These are phyloP conservation scores for Ceriagrion tenellum DNA, from an alignment of 2,888 invertebrate genomes.

Conservation along the genomic window DNA sequence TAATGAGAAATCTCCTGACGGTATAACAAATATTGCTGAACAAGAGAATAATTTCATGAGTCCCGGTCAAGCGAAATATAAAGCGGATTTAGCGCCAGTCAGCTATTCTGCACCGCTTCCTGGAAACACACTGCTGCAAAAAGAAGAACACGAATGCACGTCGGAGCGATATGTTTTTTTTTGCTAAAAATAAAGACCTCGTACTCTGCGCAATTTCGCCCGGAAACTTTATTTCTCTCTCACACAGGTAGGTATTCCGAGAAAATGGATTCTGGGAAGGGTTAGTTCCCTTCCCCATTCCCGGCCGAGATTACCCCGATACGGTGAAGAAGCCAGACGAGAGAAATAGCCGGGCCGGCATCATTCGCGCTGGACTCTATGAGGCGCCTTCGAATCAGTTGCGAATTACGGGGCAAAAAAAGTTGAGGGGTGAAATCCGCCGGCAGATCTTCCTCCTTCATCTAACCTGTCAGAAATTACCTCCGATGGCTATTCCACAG, in stretches of 20 bases:
- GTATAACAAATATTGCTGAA: background rate
- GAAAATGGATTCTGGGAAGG: background rate
- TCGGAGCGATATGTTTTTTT: background rate
- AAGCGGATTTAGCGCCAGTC: background rate
- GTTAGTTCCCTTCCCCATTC: background rate
- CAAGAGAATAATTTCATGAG: background rate
- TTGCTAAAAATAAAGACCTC: background rate
- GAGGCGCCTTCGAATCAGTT: background rate
- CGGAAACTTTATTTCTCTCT: background rate
- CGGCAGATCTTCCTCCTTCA: background rate
- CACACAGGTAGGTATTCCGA: background rate
- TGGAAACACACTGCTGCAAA: background rate
- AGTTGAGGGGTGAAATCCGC: background rate
- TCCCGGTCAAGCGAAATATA: background rate
- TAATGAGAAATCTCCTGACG: background rate
- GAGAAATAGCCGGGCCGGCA: background rate
- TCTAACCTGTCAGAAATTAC: background rate
- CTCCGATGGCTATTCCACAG: background rate
- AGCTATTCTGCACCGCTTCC: background rate
- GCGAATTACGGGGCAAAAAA: background rate
- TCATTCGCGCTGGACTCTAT: background rate
- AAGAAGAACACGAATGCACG: background rate
- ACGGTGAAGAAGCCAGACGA: background rate
- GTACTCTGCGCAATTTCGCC: background rate
- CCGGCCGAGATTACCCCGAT: background rate